A percentile compares a stretch with the other conserved stretches of the same genome.
phyloP scores from a whole-genome alignment of 37 sponge, comb jelly and placozoan species.

The Halichondria panicea region DNA sequence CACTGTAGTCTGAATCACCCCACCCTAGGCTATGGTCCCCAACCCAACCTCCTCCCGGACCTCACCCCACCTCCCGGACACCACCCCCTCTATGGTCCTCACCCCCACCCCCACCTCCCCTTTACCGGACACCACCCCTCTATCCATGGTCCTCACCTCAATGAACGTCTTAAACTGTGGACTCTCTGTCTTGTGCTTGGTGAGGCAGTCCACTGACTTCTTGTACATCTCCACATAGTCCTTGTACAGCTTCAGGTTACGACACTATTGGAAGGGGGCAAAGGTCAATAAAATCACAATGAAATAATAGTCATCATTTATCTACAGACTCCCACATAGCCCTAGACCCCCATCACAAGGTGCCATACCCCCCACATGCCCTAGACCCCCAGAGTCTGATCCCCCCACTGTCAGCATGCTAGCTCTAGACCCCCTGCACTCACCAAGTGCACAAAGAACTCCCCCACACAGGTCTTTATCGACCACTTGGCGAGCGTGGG shows the following conservation, averaged over 20 bases:
- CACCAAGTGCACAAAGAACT: constrained; percentile 85
- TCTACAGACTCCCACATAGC: not conserved
- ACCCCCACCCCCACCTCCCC: not conserved
- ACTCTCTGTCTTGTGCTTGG: constrained; percentile 35
- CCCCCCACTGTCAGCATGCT: constrained; percentile 6
- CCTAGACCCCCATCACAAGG: not conserved
- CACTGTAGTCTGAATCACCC: too few relatives aligned
- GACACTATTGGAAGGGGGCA: constrained; percentile 50
- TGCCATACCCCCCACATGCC: not conserved
- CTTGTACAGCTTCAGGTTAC: constrained; percentile 69
- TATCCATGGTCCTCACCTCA: constrained; percentile 42
- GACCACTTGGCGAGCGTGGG: constrained; percentile 60
- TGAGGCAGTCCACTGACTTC: constrained; percentile 49
- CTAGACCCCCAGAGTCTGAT: too few relatives aligned
- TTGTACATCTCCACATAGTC: constrained; percentile 83
- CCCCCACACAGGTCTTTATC: constrained; percentile 62
- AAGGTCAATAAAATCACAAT: not conserved
- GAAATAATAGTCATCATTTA: not conserved
- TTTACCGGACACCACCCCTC: not conserved
- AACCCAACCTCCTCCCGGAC: too few relatives aligned
- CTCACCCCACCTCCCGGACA: too few relatives aligned
- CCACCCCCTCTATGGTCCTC: not conserved
- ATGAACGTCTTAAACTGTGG: constrained; percentile 57
- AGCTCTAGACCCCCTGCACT: not conserved
- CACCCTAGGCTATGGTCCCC: too few relatives aligned